A percentile compares a stretch with the other conserved stretches of the same genome.
These are phyloP conservation scores for Portevinia maculata DNA, from an alignment of 2,888 invertebrate species.

Conservation along the genomic window DNA sequence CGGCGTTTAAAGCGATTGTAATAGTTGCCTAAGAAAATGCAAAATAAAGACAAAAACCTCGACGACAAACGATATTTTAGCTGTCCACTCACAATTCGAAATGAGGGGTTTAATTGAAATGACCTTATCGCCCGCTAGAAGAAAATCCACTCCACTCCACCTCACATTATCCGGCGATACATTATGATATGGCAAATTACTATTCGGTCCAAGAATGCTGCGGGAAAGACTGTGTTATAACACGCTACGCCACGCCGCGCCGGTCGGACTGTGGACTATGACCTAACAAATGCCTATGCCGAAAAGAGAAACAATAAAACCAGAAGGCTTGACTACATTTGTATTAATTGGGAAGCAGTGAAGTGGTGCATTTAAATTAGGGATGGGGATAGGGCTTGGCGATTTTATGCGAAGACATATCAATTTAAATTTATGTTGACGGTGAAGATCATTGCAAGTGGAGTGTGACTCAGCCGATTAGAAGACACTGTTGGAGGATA, in stretches of 20 bases:
- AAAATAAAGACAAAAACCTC: background rate
- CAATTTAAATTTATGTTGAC: conserved; percentile 65
- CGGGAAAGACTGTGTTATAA: conserved; percentile 14
- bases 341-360: conserved; percentile 39
- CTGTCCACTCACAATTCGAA: conserved; percentile 36
- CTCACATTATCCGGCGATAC: background rate
- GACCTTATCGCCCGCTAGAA: conserved; percentile 57
- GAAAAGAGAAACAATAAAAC: conserved; percentile 37
- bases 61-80: conserved; percentile 13
- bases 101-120: conserved; percentile 61
- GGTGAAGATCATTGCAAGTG: conserved; percentile 54
- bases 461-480: no score
- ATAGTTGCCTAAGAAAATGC: conserved; percentile 26
- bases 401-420: conserved; percentile 43
- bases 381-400: conserved; percentile 1
- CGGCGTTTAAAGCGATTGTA: conserved; percentile 35
- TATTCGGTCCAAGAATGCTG: conserved; percentile 31
- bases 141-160: conserved; percentile 3
- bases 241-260: no score
- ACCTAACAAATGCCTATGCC: conserved; percentile 15
- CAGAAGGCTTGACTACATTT: conserved; percentile 30
- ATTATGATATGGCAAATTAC: background rate
- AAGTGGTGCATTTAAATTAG: conserved; percentile 42
- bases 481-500: no score
- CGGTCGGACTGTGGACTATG: conserved; percentile 55